Evolutionary conservation across 2,888 invertebrate species (phyloP).

Genomic region (Ramazzottius varieornatus): DNA sequence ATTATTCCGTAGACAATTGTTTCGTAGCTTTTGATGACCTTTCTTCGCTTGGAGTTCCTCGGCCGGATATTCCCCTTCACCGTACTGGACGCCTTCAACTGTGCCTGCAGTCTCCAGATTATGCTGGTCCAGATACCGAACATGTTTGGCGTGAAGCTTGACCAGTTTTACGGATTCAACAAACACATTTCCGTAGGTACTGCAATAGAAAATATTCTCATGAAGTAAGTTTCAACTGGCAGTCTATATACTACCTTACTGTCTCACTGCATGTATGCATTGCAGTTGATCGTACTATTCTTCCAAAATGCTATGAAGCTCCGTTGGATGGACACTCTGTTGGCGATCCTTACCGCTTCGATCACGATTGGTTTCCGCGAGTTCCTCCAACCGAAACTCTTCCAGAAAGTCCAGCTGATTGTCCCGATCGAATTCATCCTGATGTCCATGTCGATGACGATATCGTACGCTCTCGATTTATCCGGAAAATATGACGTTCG

Average conservation of each 20-base stretch:
- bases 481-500: neutral
- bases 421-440: neutral
- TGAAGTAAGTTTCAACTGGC: too few species aligned
- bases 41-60: neutral
- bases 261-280: too few species aligned
- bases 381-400: neutral
- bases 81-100: constrained; percentile 1
- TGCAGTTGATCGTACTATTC: neutral
- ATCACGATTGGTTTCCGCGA: neutral
- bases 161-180: neutral
- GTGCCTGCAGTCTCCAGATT: neutral
- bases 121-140: neutral
- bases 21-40: neutral
- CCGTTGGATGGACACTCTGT: neutral
- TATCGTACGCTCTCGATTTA: neutral
- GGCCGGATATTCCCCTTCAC: neutral
- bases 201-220: too few species aligned
- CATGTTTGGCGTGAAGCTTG: neutral
- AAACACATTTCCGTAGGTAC: neutral
- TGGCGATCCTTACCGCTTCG: neutral
- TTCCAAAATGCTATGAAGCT: neutral
- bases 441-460: neutral
- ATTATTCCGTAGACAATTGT: neutral
- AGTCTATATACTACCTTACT: too few species aligned
- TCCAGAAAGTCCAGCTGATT: neutral